These are phyloP conservation scores for Chrysolina americana DNA, from an alignment of 2,888 invertebrate genomes.

Conservation along the genomic window DNA sequence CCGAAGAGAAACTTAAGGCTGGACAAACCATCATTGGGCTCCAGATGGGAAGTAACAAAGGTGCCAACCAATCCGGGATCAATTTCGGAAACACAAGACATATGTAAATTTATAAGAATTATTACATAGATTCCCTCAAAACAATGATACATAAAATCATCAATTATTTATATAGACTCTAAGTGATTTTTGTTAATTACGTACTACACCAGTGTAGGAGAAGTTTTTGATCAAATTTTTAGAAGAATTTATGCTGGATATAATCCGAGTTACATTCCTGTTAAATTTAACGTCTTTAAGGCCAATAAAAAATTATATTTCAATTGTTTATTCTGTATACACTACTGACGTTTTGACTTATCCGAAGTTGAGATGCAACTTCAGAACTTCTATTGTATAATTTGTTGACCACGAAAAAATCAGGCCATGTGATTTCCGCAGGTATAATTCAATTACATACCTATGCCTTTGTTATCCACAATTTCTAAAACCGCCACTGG, in stretches of 20 bases:
- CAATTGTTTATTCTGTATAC: background rate
- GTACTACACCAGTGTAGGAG: background rate
- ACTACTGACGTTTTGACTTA: no score
- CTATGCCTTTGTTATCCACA: no score
- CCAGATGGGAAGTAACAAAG: constrained; percentile 98
- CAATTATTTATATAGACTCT: background rate
- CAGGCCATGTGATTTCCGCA: no score
- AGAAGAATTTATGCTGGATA: constrained; percentile 26
- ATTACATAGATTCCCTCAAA: constrained; percentile 10
- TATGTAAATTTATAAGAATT: constrained; percentile 78
- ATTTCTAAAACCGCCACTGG: no score
- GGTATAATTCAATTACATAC: no score
- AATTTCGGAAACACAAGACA: constrained; percentile 98
- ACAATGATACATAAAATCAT: background rate
- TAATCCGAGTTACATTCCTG: constrained; percentile 45
- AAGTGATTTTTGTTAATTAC: constrained; percentile 16
- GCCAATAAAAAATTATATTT: constrained; percentile 46
- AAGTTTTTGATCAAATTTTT: constrained; percentile 14
- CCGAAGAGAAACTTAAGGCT: constrained; percentile 93
- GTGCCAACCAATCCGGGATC: constrained; percentile 96
- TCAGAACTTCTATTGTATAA: no score
- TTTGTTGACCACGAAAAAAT: no score
- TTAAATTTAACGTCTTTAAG: constrained; percentile 39
- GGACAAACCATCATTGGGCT: constrained; percentile 94
- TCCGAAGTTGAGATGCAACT: no score